Evolutionary conservation across 2,797 vertebrate genomes (phyloP).

Genomic region (Perdix hodgsoniae): DNA sequence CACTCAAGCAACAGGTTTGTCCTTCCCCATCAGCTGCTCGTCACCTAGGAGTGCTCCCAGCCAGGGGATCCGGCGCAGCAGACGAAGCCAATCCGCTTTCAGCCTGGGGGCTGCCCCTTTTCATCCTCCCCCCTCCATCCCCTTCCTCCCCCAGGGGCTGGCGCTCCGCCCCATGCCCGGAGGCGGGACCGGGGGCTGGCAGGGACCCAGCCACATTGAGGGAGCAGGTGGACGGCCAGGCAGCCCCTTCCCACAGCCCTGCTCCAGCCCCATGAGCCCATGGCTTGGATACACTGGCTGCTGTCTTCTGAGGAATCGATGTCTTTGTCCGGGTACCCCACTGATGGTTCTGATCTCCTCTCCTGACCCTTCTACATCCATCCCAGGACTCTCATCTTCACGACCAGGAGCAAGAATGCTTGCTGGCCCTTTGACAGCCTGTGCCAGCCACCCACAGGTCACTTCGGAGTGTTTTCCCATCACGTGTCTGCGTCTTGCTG

Average conservation of each 20-base stretch:
- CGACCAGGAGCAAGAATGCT: background rate
- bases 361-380: background rate
- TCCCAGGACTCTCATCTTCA: background rate
- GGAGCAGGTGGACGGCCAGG: slow-evolving; percentile 62
- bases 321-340: background rate
- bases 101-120: rapidly evolving
- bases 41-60: background rate
- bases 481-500: background rate
- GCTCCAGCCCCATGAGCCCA: background rate
- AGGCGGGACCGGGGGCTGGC: slow-evolving; percentile 62
- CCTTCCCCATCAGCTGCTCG: background rate
- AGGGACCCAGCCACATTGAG: rapidly evolving
- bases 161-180: slow-evolving; percentile 61
- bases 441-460: background rate
- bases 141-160: slow-evolving; percentile 36
- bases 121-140: background rate
- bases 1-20: background rate
- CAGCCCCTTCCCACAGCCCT: background rate
- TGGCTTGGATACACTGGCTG: background rate
- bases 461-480: background rate
- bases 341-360: background rate
- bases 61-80: too few relatives aligned
- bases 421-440: background rate
- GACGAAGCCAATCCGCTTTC: rapidly evolving
- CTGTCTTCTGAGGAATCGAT: background rate